Base-by-base conservation (phyloP, 2,797 vertebrate genomes). In the Cossypha niveicapilla region DNA sequence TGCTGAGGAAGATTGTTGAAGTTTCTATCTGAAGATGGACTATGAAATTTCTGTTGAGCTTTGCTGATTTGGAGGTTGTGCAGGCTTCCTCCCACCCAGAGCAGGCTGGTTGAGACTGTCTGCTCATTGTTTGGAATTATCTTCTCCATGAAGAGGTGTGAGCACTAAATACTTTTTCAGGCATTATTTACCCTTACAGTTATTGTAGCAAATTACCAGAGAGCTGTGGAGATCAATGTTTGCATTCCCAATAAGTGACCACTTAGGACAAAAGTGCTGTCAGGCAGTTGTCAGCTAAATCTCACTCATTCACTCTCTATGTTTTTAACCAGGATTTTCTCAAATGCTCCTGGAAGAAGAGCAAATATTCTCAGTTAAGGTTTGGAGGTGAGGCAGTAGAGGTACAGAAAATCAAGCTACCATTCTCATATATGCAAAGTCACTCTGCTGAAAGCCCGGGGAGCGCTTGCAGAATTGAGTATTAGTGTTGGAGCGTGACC, bases 291-390 rank as follows among this genome's bases (percentile, higher is more conserved):
- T 58, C 72, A 73, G 2, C 60, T 56, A 66, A 66, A 88, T 70
- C 10, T 39, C 6, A 0, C 34, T 83, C 15, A 3, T 79, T 88
- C 1, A 0, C 0, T 7, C 15, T 25, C 11, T 35, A 0, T 50
- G 27, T 25, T 78, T 93, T 81, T 30, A 53, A 28, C 44, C 27
- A 70, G 48, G 34, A n/a, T 84, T 86, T 95, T 79, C 35, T 66
- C 15, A 78, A 67, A 28, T 48, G 12, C 45, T 84, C 2, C 27
- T 74, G 32, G 17, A 75, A 80, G 58, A 80, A 68, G 39, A 50
- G 22, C 66, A 58, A 13, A 72, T 73, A 68, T 57, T 48, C 66
- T 73, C 48, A 60, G 15, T 16, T 78, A 15, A 25, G 7, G 3
- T 37, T 42, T 88, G 80, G 13, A 78, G 54, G 47, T 73, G 73